These are phyloP conservation scores for Lethrus apterus DNA, from an alignment of 1,140 invertebrate genomes.

Conservation along the genomic window DNA sequence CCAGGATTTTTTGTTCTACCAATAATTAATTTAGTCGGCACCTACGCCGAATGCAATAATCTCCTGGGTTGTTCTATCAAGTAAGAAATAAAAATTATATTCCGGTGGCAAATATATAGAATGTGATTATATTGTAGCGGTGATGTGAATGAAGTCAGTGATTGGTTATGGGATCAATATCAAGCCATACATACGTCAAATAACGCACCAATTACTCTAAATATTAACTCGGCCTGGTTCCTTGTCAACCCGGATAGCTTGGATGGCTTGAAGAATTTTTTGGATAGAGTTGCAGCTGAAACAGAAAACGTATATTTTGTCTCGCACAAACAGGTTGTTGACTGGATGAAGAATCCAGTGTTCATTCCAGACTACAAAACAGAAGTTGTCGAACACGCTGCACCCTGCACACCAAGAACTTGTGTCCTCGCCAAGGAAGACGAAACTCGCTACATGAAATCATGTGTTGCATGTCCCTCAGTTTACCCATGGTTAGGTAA, in stretches of 20 bases:
- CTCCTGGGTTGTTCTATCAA: constrained; percentile 49
- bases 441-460: constrained; percentile 40
- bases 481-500: constrained; percentile 44
- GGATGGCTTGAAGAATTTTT: constrained; percentile 20
- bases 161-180: constrained; percentile 27
- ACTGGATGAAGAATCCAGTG: constrained; percentile 30
- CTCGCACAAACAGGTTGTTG: constrained; percentile 25
- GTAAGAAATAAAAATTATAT: constrained; percentile 37
- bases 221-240: constrained; percentile 25
- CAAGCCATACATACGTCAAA: constrained; percentile 15
- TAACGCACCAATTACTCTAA: constrained; percentile 25
- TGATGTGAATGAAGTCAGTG: constrained; percentile 27
- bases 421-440: constrained; percentile 29
- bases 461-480: constrained; percentile 40
- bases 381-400: not conserved
- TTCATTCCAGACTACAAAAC: constrained; percentile 26
- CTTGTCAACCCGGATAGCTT: constrained; percentile 15
- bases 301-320: constrained; percentile 27
- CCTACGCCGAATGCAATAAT: constrained; percentile 49
- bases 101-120: constrained; percentile 22
- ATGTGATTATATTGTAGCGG: constrained; percentile 36
- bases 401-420: not conserved
- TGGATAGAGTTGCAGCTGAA: constrained; percentile 20
- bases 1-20: constrained; percentile 57
- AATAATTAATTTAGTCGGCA: constrained; percentile 52